Conservation (phyloP, 2,797 vertebrate species). For the Merluccius polli region DNA sequence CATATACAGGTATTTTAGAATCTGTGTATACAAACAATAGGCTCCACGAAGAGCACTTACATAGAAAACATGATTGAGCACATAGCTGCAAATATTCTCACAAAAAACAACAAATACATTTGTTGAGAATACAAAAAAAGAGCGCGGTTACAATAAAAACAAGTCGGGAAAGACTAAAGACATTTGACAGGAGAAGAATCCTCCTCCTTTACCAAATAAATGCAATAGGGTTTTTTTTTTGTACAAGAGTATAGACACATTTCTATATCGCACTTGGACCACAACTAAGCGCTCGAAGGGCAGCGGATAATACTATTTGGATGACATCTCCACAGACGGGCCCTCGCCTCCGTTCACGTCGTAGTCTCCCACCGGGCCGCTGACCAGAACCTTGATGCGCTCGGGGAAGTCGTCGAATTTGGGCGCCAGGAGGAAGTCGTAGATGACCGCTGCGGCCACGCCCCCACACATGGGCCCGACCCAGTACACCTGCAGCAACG, state of each 20-base stretch:
- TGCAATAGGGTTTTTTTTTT: conserved; percentile 28
- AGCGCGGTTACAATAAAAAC: conserved; percentile 35
- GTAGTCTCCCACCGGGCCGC: conserved; percentile 87
- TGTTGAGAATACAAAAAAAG: conserved; percentile 34
- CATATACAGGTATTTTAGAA: conserved; percentile 49
- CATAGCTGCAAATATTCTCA: conserved; percentile 17
- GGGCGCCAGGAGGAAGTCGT: conserved; percentile 90
- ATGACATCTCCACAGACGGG: conserved; percentile 85
- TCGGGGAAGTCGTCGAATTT: conserved; percentile 83
- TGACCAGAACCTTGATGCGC: conserved; percentile 88
- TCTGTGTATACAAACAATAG: conserved; percentile 61
- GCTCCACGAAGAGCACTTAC: conserved; percentile 68
- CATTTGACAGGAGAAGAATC: conserved; percentile 27
- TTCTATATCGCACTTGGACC: conserved; percentile 24
- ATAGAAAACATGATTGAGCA: conserved; percentile 34
- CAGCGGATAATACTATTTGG: conserved; percentile 68
- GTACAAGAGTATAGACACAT: conserved; percentile 50
- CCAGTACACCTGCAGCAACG: conserved; percentile 86
- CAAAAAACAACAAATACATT: conserved; percentile 10
- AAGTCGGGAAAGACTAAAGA: conserved; percentile 36
- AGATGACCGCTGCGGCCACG: conserved; percentile 83
- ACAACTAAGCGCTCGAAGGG: conserved; percentile 8
- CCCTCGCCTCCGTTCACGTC: conserved; percentile 85
- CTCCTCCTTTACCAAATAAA: conserved; percentile 44
- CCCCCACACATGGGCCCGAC: conserved; percentile 93